phyloP scores from a whole-genome alignment of 2,113 vertebrate genomes.

The Archilochus colubris region DNA sequence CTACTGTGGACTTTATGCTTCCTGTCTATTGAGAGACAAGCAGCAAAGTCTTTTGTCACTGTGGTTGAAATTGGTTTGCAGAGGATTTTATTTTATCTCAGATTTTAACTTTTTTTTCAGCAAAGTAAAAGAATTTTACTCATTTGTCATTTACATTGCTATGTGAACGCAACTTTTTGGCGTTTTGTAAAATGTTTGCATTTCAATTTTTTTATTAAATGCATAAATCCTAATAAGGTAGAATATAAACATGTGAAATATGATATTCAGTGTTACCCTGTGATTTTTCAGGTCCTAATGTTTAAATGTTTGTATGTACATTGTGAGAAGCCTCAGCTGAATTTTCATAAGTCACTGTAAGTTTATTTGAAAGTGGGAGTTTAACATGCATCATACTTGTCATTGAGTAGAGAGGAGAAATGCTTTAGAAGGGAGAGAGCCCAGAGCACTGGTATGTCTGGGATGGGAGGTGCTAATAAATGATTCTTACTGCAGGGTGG shows the following conservation, averaged over 20 bases:
- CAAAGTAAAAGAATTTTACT: not conserved
- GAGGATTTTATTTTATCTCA: not conserved
- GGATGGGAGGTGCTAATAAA: not conserved
- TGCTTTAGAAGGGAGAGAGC: not conserved
- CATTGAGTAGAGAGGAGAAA: not conserved
- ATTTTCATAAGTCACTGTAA: not conserved
- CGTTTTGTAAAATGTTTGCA: not conserved
- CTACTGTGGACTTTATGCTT: not conserved
- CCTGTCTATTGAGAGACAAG: not conserved
- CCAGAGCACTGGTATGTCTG: not conserved
- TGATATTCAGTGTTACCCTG: not conserved
- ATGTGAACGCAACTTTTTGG: not conserved
- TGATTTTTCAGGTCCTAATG: not conserved
- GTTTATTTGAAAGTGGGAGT: not conserved
- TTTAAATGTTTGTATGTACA: not conserved
- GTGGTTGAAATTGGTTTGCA: not conserved
- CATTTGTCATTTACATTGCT: not conserved
- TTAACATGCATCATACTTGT: not conserved
- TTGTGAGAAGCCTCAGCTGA: not conserved
- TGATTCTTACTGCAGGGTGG: not conserved
- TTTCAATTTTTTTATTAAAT: not conserved
- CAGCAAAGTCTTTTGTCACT: not conserved
- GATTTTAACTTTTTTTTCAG: not conserved
- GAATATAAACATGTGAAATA: not conserved
- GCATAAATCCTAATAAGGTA: not conserved